These are phyloP conservation scores for Caradrina kadenii DNA, from an alignment of 2,888 invertebrate species.

Conservation along the genomic window DNA sequence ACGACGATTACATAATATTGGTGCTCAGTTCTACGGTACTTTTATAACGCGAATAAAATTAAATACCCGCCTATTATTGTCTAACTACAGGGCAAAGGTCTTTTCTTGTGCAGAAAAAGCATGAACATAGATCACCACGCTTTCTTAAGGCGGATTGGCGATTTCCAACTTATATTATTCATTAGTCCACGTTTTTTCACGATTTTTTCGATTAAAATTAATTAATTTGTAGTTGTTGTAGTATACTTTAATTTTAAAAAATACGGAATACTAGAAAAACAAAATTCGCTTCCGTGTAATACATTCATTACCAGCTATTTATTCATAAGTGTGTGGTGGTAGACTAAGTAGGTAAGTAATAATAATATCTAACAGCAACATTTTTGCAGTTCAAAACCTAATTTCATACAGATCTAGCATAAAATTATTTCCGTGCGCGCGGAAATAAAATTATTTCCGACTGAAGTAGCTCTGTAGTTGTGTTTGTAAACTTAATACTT, in stretches of 20 bases:
- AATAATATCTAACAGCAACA: constrained; percentile 12
- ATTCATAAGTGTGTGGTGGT: neutral
- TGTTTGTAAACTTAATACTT: constrained; percentile 28
- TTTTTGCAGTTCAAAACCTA: constrained; percentile 29
- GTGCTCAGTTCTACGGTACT: neutral
- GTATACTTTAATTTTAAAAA: too few relatives aligned
- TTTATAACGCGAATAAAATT: neutral
- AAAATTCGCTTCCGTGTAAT: too few relatives aligned
- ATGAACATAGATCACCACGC: neutral
- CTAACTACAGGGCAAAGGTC: neutral
- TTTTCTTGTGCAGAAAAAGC: neutral
- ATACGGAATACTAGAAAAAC: too few relatives aligned
- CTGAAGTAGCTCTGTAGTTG: constrained; percentile 29
- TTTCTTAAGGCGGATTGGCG: neutral
- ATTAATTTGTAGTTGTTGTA: too few relatives aligned
- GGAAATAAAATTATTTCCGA: constrained; percentile 53
- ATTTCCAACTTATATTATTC: neutral
- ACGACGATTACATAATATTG: too few relatives aligned
- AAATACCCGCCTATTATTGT: too few relatives aligned
- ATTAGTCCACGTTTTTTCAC: too few relatives aligned
- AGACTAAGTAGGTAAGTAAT: neutral
- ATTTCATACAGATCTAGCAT: constrained; percentile 31
- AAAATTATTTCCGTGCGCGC: constrained; percentile 38
- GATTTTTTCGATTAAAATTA: too few relatives aligned
- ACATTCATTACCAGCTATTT: too few relatives aligned